Conservation (phyloP, 2,113 vertebrate genomes). For the Oncorhynchus mykiss region DNA sequence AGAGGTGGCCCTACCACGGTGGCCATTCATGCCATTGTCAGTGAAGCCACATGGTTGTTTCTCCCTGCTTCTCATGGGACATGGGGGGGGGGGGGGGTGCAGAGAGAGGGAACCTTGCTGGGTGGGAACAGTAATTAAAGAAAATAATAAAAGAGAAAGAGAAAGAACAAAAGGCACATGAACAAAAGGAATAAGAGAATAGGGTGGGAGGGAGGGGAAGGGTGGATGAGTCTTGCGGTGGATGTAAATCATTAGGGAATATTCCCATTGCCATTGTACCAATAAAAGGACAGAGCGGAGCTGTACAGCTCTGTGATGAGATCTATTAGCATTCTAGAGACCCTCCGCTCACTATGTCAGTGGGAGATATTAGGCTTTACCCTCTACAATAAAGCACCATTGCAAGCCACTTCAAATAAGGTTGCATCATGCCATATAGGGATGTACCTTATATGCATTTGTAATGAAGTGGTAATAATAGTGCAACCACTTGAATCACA, state of each 20-base stretch:
- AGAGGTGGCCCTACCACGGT: constrained; percentile 68
- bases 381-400: too few relatives aligned
- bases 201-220: not conserved
- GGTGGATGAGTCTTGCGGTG: constrained; percentile 43
- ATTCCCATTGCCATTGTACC: constrained; percentile 47
- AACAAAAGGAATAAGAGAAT: constrained; percentile 78
- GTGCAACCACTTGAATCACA: too few relatives aligned
- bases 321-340: not conserved
- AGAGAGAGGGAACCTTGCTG: constrained; percentile 60
- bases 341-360: not conserved
- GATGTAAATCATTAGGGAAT: constrained; percentile 67
- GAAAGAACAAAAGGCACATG: constrained; percentile 74
- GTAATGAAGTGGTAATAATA: too few relatives aligned
- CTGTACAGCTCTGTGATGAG: constrained; percentile 32
- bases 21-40: constrained; percentile 74
- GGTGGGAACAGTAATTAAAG: constrained; percentile 77
- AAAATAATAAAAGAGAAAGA: constrained; percentile 62
- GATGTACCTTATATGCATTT: too few relatives aligned
- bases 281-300: constrained; percentile 26
- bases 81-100: constrained; percentile 22
- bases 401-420: too few relatives aligned
- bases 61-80: constrained; percentile 68
- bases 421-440: too few relatives aligned
- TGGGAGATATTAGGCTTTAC: not conserved
- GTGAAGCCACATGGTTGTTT: constrained; percentile 69